Evolutionary conservation across 2,797 vertebrate species (phyloP).

Genomic region (Takifugu ocellatus): DNA sequence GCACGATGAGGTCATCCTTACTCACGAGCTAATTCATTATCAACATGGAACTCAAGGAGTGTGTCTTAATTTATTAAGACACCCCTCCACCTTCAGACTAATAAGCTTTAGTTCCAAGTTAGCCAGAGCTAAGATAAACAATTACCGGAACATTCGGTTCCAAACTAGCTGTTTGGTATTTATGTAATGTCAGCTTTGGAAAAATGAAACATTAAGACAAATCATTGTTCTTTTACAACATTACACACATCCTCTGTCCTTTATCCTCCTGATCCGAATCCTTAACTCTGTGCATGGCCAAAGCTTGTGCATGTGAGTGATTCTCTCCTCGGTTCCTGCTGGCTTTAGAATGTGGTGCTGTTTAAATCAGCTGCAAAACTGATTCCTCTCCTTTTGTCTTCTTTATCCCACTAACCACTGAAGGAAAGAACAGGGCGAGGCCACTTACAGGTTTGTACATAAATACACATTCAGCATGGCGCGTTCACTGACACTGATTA

Average conservation of each 20-base stretch:
- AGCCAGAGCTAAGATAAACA: no score
- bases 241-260: background rate
- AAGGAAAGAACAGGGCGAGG: conserved; percentile 95
- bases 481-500: conserved; percentile 1
- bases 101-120: no score
- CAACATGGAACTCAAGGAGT: background rate
- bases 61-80: background rate
- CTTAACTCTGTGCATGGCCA: conserved; percentile 67
- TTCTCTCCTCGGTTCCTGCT: conserved; percentile 8
- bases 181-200: background rate
- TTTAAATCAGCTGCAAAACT: conserved; percentile 69
- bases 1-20: conserved; percentile 3
- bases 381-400: conserved; percentile 80
- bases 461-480: conserved; percentile 21
- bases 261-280: conserved; percentile 10
- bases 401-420: conserved; percentile 80
- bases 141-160: no score
- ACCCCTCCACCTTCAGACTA: no score
- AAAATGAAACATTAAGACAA: background rate
- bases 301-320: conserved; percentile 64
- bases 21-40: background rate
- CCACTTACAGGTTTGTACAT: conserved; percentile 76
- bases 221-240: conserved; percentile 1
- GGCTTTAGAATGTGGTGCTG: conserved; percentile 46
- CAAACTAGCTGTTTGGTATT: no score